Base-by-base conservation (phyloP, 1,140 invertebrate species). In the Bilobella aurantiaca region DNA sequence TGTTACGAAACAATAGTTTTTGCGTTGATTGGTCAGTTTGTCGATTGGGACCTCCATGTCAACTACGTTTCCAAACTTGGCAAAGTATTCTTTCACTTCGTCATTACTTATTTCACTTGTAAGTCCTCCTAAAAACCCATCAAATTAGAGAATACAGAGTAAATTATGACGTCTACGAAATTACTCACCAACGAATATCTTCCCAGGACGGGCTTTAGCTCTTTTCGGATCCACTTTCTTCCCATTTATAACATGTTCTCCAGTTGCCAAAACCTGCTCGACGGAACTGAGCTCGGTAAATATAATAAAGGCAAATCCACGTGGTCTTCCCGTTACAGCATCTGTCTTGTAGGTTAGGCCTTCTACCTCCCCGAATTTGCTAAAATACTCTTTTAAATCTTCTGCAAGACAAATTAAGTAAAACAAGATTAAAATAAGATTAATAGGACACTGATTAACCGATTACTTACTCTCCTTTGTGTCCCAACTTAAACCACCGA, bases 31-130 rank as follows among this genome's bases (percentile, higher is more conserved):
- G 74, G 86, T 86, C 67, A 80, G 79, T 73, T 86, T 86, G 74
- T 87, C 85, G 72, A 84, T 85, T n/a, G 86, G 85, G n/a, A 84
- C 79, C 73, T 87, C 85, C 21, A 87, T 74, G 69, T 86, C 84
- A 3, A 83, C 81, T 32, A 87, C 82, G 3, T 78, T 83, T 12
- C 84, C 84, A 74, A 80, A 85, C 68, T 84, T 79, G 58, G 78
- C 74, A 71, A 86, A 86, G 70, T 85, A 83, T n/a, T 77, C 75
- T 66, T 79, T 81, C 27, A 86, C 84, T 65, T 85, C 83, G 14
- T 82, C 80, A 66, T 86, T 84, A 12, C 81, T 78, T n/a, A 84
- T 80, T 67, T 86, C 82, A 16, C 82, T 79, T 31, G 84, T 84
- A 18, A 86, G 74, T 31, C 85, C 85, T 69, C 34, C 34, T 42